A percentile compares a stretch with the other conserved stretches of the same genome.
These are phyloP conservation scores for Vimba vimba DNA, from an alignment of 2,113 vertebrate genomes.

Conservation along the genomic window DNA sequence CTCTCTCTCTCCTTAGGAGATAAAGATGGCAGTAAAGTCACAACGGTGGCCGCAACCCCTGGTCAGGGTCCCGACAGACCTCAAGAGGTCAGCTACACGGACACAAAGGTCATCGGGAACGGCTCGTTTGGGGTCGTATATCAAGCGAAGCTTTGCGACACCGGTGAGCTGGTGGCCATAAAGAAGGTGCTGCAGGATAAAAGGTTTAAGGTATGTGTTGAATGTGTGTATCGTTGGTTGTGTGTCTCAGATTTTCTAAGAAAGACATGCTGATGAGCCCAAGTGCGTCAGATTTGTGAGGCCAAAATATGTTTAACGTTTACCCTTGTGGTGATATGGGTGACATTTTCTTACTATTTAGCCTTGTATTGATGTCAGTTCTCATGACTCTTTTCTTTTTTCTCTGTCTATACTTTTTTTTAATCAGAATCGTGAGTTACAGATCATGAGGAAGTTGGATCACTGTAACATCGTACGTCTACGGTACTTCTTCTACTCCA, in stretches of 20 bases:
- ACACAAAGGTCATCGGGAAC: constrained; percentile 91
- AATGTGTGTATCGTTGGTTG: neutral
- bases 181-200: constrained; percentile 93
- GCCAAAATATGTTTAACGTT: neutral
- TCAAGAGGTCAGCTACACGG: constrained; percentile 90
- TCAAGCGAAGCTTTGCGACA: constrained; percentile 90
- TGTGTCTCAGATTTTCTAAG: too few species aligned
- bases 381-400: neutral
- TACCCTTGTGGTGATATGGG: neutral
- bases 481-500: constrained; percentile 92
- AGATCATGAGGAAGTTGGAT: constrained; percentile 91
- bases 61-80: constrained; percentile 89
- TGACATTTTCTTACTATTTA: neutral
- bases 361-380: neutral
- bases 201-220: constrained; percentile 91
- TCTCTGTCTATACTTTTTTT: constrained; percentile 33
- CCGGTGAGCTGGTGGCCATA: constrained; percentile 88
- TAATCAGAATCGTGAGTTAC: constrained; percentile 88
- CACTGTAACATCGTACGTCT: constrained; percentile 91
- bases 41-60: constrained; percentile 88
- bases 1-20: constrained; percentile 74
- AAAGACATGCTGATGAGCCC: too few species aligned
- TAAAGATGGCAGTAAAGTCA: constrained; percentile 91
- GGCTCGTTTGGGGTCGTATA: constrained; percentile 91
- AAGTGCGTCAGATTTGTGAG: too few species aligned